Evolutionary conservation across 2,797 vertebrate species (phyloP).

Genomic region (Lindbergichthys nudifrons): DNA sequence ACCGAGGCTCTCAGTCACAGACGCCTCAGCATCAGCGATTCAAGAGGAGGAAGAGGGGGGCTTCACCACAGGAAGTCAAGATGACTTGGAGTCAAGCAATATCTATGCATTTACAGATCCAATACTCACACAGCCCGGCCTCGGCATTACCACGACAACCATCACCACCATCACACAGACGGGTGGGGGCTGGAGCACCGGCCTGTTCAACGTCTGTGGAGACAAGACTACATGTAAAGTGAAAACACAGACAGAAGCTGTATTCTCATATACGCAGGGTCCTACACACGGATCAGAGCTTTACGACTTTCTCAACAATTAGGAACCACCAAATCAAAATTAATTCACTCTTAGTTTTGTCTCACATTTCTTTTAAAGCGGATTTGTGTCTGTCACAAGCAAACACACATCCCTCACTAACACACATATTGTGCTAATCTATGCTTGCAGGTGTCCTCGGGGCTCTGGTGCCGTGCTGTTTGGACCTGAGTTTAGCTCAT

Average conservation of each 20-base stretch:
- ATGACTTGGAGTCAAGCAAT: conserved; percentile 29
- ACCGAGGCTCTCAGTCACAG: conserved; percentile 12
- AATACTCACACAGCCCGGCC: conserved; percentile 83
- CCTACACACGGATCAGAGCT: background rate
- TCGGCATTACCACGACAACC: conserved; percentile 81
- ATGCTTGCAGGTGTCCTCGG: conserved; percentile 84
- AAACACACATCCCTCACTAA: background rate
- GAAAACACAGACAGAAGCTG: conserved; percentile 4
- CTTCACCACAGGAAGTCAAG: conserved; percentile 39
- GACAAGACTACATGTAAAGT: conserved; percentile 85
- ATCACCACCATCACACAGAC: conserved; percentile 85
- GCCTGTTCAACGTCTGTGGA: conserved; percentile 85
- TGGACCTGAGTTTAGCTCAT: conserved; percentile 87
- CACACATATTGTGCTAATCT: background rate
- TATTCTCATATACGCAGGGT: background rate
- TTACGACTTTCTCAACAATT: background rate
- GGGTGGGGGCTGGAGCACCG: conserved; percentile 85
- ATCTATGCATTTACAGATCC: conserved; percentile 48
- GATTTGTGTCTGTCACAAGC: background rate
- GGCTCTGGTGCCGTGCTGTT: conserved; percentile 81
- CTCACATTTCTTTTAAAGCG: too few species aligned
- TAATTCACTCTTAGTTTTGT: too few species aligned
- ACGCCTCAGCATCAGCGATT: conserved; percentile 12
- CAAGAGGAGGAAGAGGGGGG: conserved; percentile 27
- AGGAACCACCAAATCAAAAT: background rate